Base-by-base conservation (phyloP, 2,888 invertebrate genomes). In the Scaptodrosophila latifasciaeformis region DNA sequence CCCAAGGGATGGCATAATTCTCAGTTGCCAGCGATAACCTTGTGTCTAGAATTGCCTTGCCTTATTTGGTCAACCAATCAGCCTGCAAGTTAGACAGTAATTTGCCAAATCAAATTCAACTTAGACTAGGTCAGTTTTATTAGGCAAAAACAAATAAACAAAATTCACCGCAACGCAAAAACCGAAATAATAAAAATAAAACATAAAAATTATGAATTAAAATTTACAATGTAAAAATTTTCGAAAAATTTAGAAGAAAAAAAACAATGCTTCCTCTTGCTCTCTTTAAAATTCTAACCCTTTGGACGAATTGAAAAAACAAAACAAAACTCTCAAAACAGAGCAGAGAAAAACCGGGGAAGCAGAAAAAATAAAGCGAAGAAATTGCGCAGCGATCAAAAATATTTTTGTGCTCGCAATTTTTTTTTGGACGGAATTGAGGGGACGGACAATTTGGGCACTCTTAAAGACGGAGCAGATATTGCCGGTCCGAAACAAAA, bases 71-170 rank as follows among this genome's bases (percentile, higher is more conserved):
- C n/a, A n/a, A n/a, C n/a, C n/a, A n/a, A n/a, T n/a, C n/a, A n/a
- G n/a, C n/a, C n/a, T n/a, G n/a, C n/a, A n/a, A n/a, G n/a, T n/a
- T n/a, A n/a, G n/a, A n/a, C n/a, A n/a, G n/a, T n/a, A n/a, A n/a
- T n/a, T n/a, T n/a, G n/a, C n/a, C n/a, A n/a, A n/a, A n/a, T n/a
- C 65, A 59, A 70, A 54, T 62, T 15, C 21, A n/a, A 49, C 58
- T 72, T 72, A 67, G 78, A 65, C 65, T 77, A 72, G 72, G 72
- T 72, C 72, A 72, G 61, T 52, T 46, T 61, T 61, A 42, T 34
- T n/a, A 29, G 18, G 6, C 30, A 54, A 31, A 49, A 27, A 21
- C 31, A 43, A 30, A n/a, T n/a, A 49, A 37, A 30, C 15, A 1
- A 13, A 37, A 18, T 9, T 13, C n/a, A n/a, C n/a, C n/a, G n/a